phyloP scores from a whole-genome alignment of 2,797 vertebrate genomes.

The Crypturellus tataupa region DNA sequence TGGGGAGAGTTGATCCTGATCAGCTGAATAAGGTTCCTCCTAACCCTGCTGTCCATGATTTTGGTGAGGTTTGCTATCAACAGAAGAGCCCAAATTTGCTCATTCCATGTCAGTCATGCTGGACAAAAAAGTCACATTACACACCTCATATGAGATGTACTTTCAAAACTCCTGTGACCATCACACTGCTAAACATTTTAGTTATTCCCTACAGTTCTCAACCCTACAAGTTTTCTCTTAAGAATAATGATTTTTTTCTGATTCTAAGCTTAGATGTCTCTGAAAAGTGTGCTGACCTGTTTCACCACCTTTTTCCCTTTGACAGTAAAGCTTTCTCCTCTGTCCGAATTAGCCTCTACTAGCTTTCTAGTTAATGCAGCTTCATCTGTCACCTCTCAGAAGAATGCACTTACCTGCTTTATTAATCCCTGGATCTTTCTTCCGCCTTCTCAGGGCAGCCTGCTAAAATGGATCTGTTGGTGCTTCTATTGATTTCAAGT shows the following conservation, averaged over 20 bases:
- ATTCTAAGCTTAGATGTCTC: background rate
- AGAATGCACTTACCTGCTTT: background rate
- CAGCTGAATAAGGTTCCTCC: too few relatives aligned
- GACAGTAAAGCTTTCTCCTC: background rate
- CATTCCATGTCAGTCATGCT: background rate
- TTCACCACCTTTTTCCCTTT: background rate
- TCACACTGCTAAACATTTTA: background rate
- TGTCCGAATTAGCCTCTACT: background rate
- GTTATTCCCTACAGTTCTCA: background rate
- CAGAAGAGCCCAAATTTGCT: background rate
- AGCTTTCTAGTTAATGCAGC: background rate
- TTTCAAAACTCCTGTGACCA: background rate
- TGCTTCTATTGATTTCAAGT: slow-evolving; percentile 9
- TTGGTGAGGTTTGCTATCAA: background rate
- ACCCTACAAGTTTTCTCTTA: background rate
- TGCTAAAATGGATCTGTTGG: slow-evolving; percentile 37
- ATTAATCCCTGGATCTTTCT: background rate
- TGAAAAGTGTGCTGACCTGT: background rate
- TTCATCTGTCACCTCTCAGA: background rate
- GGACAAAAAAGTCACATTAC: background rate
- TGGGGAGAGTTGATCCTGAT: too few relatives aligned
- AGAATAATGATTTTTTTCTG: background rate
- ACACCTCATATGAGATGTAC: background rate
- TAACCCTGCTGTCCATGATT: too few relatives aligned
- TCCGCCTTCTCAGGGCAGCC: slow-evolving; percentile 14